Evolutionary conservation across 2,797 vertebrate genomes (phyloP).

Genomic region (Natrix natrix): DNA sequence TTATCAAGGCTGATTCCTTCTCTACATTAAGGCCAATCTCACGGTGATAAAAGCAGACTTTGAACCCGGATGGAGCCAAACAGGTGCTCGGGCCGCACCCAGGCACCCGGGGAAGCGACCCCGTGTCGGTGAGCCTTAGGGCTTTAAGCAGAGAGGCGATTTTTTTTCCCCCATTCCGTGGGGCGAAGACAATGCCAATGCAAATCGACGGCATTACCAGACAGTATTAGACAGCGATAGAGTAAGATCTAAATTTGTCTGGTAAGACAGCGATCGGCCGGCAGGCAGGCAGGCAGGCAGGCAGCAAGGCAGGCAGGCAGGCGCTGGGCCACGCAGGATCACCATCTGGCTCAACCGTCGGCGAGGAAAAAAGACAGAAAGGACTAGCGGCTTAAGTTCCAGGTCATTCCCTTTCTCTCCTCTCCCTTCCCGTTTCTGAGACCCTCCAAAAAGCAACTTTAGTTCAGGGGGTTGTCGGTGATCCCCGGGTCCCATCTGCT

Average conservation of each 20-base stretch:
- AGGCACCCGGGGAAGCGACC: constrained; percentile 56
- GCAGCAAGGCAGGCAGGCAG: not conserved
- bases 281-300: not conserved
- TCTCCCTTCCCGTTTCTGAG: not conserved
- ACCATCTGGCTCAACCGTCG: not conserved
- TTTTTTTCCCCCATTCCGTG: constrained; percentile 11
- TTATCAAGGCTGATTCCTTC: not conserved
- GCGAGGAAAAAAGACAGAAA: not conserved
- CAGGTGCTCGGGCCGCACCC: constrained; percentile 61
- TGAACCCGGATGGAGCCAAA: constrained; percentile 69
- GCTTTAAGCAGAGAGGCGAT: not conserved
- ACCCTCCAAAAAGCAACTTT: not conserved
- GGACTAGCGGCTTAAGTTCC: not conserved
- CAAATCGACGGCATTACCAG: constrained; percentile 98
- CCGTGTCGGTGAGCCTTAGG: constrained; percentile 39
- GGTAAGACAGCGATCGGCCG: constrained; percentile 93
- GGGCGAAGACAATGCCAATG: constrained; percentile 75
- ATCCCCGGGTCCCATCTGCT: not conserved
- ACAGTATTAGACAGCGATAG: constrained; percentile 98
- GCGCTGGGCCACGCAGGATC: constrained; percentile 50
- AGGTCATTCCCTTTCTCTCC: not conserved
- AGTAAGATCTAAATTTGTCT: constrained; percentile 97
- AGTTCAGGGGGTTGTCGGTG: not conserved
- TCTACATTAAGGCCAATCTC: not conserved
- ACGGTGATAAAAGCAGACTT: constrained; percentile 44